These are phyloP conservation scores for Madoqua kirkii DNA, from an alignment of 2,113 vertebrate species.

Conservation along the genomic window DNA sequence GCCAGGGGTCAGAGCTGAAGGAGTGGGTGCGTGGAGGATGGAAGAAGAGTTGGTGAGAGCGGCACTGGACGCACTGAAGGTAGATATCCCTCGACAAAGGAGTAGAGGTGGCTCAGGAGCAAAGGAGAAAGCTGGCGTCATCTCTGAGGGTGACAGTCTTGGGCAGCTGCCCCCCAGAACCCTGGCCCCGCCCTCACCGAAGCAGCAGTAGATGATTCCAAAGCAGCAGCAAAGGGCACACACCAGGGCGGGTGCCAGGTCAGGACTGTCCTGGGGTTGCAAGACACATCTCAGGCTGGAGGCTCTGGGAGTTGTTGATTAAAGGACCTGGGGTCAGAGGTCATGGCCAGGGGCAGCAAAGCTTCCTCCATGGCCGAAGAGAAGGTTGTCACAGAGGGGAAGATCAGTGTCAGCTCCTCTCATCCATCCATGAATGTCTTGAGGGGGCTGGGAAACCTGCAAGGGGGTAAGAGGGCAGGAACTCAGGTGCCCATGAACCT, in stretches of 20 bases:
- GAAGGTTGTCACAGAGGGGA: conserved; percentile 17
- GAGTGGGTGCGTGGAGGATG: not conserved
- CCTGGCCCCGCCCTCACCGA: conserved; percentile 81
- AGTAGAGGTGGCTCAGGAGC: not conserved
- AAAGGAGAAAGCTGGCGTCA: not conserved
- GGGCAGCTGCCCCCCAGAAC: conserved; percentile 25
- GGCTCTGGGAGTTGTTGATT: conserved; percentile 75
- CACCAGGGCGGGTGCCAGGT: conserved; percentile 85
- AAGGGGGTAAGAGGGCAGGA: not conserved
- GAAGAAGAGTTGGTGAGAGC: not conserved
- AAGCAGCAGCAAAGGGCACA: conserved; percentile 90
- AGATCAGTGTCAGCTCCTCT: conserved; percentile 23
- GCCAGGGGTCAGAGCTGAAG: not conserved
- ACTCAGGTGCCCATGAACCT: not conserved
- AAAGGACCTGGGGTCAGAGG: conserved; percentile 76
- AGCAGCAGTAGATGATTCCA: conserved; percentile 91
- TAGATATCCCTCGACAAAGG: not conserved
- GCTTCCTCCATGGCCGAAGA: conserved; percentile 65
- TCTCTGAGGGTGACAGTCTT: not conserved
- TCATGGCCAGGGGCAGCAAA: conserved; percentile 68
- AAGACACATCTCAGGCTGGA: conserved; percentile 80
- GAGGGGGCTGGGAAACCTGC: conserved; percentile 36
- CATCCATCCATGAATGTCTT: conserved; percentile 30
- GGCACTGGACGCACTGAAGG: not conserved
- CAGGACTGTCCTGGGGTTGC: conserved; percentile 83